Evolutionary conservation across 1,140 invertebrate genomes (phyloP), one percentile per base, ranked within the genome.

Genomic region (Batillaria attramentaria): DNA sequence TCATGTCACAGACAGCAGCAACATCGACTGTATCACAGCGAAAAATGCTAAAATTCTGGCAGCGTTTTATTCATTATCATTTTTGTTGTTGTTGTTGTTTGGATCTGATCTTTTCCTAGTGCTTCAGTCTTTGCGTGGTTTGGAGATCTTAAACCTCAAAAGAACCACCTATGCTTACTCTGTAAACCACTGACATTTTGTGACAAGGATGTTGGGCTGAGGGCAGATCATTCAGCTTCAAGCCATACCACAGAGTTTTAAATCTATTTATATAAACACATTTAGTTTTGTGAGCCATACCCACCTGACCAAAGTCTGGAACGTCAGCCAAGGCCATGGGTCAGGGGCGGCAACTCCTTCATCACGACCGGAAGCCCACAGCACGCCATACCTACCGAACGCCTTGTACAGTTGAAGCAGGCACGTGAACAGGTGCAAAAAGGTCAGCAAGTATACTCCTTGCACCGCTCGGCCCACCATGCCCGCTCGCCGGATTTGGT

Each of bases 351-450:
- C 24, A 0, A 41, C 57, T 28, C 46, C 37, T 37, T 42, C 41
- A 42, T 28, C 41, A 18, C 68, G 41, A 4, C 57, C n/a, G 6
- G 20, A 16, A n/a, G 24, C 35, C 73, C 73, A 75, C 35, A 75
- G 28, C 2, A 62, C 73, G 18, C 73, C 73, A 57, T 75, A 75
- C 13, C 73, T 57, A 39, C 73, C 73, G 31, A 75, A 75, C 3
- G 39, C 57, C 41, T 62, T 75, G 73, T 75, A 75, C n/a, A 75
- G 73, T 16, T 75, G 35, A 24, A 75, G 73, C 0, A 75, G 57
- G 20, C 73, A 62, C n/a, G 57, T 37, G 37, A 75, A 75, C 73
- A 75, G 50, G 73, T 75, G n/a, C 37, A 75, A 50, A 37, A 75
- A 65, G 57, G 73, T 62, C 37, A 75, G 28, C 33, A 65, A n/a